Base-by-base conservation (phyloP, 2,888 invertebrate genomes). In the Hirtodrosophila trivittata region DNA sequence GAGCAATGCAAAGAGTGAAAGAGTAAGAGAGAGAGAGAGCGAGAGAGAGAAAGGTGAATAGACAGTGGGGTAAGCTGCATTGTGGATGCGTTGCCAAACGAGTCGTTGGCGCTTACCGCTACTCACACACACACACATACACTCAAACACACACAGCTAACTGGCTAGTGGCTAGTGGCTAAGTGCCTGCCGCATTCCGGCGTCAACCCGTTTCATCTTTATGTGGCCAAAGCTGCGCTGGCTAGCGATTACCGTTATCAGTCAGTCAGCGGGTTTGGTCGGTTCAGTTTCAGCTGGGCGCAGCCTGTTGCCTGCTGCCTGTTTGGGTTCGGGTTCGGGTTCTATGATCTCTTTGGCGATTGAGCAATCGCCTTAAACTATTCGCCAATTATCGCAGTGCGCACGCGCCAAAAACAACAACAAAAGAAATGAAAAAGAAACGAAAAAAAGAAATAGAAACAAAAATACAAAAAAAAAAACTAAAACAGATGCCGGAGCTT, bases 91-190 rank as follows among this genome's bases (percentile, higher is more conserved):
- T 80, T 71, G 72, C 73, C 78, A 78, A 82, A 85, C 77, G 76
- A 85, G 77, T 78, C 83, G 72, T 72, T 71, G 76, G 75, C 49
- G 80, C 76, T 78, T 85, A 85, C 86, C 86, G 86, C 86, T 77
- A 74, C 56, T 64, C 57, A 46, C 25, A 38, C 30, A 12, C 14
- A 37, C 10, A 9, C 8, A 42, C 21, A 45, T 26, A 10, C 4
- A 35, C 9, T 30, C 18, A 46, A 18, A 43, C 14, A 13, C n/a
- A 25, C 12, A 41, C 4, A 26, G 28, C 57, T 46, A 57, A 50
- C 66, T 66, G 59, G 33, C 28, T 28, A 6, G 25, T 25, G 28
- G 9, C 28, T 9, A n/a, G 21, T 28, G 26, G 26, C 13, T 35
- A 35, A 35, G 35, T 13, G 14, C 12, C 50, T 75, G 77, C 63